These are phyloP conservation scores for Teinopalpus imperialis DNA, from an alignment of 2,888 invertebrate genomes.

Conservation along the genomic window DNA sequence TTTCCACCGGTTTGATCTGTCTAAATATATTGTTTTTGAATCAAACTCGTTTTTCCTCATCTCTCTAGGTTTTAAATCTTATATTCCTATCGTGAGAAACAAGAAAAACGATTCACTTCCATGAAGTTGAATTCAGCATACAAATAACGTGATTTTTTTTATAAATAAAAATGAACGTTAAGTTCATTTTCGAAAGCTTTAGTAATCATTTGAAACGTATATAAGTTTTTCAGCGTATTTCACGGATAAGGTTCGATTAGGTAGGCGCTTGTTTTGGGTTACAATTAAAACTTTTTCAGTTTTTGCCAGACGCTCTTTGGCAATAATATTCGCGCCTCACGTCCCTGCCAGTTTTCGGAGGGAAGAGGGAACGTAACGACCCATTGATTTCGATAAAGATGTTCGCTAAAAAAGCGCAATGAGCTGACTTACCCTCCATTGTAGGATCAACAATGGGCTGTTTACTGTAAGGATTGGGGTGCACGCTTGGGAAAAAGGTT, in stretches of 20 bases:
- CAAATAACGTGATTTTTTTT: too few species aligned
- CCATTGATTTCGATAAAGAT: conserved; percentile 73
- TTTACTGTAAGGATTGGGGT: conserved; percentile 38
- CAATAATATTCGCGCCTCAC: conserved; percentile 43
- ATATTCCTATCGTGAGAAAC: too few species aligned
- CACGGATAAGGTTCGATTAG: conserved; percentile 9
- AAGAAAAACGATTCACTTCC: too few species aligned
- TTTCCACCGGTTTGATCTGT: too few species aligned
- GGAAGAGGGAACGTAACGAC: conserved; percentile 55
- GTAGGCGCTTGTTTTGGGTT: conserved; percentile 16
- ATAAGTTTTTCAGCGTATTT: too few species aligned
- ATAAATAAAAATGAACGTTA: too few species aligned
- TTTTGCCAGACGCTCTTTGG: conserved; percentile 27
- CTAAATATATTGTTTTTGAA: too few species aligned
- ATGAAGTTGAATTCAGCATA: too few species aligned
- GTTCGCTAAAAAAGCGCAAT: conserved; percentile 61
- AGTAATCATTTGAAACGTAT: too few species aligned
- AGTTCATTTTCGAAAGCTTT: too few species aligned
- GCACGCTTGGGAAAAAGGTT: conserved; percentile 11
- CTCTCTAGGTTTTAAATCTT: too few species aligned
- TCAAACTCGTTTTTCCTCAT: too few species aligned
- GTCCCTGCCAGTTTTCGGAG: conserved; percentile 10
- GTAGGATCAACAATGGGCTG: conserved; percentile 54
- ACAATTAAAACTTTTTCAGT: conserved; percentile 23
- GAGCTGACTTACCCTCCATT: conserved; percentile 34